Percentiles rank a stretch among this genome's conserved stretches.
Evolutionary conservation across 1,140 invertebrate species (phyloP).

Genomic region (Brachionus calyciflorus): DNA sequence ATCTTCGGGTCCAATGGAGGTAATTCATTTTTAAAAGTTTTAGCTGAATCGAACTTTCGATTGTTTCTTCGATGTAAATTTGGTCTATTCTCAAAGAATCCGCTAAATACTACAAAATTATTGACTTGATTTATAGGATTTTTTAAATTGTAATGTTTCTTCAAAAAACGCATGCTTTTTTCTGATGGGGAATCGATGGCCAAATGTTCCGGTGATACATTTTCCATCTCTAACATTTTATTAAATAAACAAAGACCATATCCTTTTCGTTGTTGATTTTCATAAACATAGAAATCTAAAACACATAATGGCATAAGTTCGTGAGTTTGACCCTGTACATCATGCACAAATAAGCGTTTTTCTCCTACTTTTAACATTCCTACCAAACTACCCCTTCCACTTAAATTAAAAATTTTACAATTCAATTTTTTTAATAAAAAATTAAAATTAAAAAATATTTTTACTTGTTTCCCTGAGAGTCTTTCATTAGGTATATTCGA

Average conservation of each 20-base stretch:
- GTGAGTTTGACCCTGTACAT: constrained; percentile 52
- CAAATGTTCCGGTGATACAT: background rate
- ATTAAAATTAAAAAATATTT: constrained; percentile 40
- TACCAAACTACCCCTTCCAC: constrained; percentile 52
- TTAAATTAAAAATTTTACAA: constrained; percentile 49
- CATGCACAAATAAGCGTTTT: constrained; percentile 60
- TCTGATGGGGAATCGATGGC: constrained; percentile 84
- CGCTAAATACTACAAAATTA: constrained; percentile 80
- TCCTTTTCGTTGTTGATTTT: constrained; percentile 58
- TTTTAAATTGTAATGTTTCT: constrained; percentile 74
- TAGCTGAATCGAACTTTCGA: background rate
- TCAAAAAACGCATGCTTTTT: constrained; percentile 78
- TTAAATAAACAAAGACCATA: constrained; percentile 59
- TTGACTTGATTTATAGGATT: constrained; percentile 76
- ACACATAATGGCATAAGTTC: constrained; percentile 59
- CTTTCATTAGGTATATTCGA: constrained; percentile 59
- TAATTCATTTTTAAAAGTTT: background rate
- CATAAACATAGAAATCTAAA: constrained; percentile 61
- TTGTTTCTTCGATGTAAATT: background rate
- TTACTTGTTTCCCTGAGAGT: constrained; percentile 53
- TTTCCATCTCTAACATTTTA: constrained; percentile 56
- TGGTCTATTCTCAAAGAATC: constrained; percentile 69
- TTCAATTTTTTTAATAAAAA: background rate
- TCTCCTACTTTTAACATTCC: constrained; percentile 58
- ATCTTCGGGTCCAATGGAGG: background rate